Evolutionary conservation across 2,888 invertebrate species (phyloP).

Genomic region (Parnassius mnemosyne): DNA sequence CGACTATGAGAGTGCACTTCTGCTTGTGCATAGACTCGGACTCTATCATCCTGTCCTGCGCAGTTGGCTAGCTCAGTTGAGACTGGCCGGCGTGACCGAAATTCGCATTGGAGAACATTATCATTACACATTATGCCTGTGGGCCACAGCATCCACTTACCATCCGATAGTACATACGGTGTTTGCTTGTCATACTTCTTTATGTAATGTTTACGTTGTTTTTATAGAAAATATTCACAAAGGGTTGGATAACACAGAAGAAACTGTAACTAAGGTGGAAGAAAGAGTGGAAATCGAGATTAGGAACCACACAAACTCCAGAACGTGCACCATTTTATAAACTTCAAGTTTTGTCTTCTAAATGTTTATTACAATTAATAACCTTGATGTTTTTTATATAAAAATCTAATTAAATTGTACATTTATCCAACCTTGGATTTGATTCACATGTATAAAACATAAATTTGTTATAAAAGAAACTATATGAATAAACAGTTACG

Average conservation of each 20-base stretch:
- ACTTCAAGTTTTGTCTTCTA: conserved; percentile 44
- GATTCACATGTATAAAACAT: neutral
- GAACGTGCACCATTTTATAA: conserved; percentile 74
- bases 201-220: no score
- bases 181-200: no score
- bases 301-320: conserved; percentile 71
- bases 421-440: neutral
- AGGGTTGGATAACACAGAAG: conserved; percentile 63
- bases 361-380: conserved; percentile 48
- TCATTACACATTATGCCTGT: no score
- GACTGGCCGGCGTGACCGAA: no score
- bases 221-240: conserved; percentile 65
- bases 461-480: conserved; percentile 3
- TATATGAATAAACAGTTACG: neutral
- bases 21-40: no score
- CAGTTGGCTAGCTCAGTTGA: no score
- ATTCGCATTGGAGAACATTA: no score
- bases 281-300: conserved; percentile 71
- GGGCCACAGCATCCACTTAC: no score
- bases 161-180: no score
- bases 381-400: conserved; percentile 56
- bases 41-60: no score
- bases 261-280: conserved; percentile 66
- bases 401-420: conserved; percentile 26
- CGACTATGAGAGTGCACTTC: no score